These are phyloP conservation scores for Gastracanthus pulcherrimus DNA, from an alignment of 2,888 invertebrate species.

Conservation along the genomic window DNA sequence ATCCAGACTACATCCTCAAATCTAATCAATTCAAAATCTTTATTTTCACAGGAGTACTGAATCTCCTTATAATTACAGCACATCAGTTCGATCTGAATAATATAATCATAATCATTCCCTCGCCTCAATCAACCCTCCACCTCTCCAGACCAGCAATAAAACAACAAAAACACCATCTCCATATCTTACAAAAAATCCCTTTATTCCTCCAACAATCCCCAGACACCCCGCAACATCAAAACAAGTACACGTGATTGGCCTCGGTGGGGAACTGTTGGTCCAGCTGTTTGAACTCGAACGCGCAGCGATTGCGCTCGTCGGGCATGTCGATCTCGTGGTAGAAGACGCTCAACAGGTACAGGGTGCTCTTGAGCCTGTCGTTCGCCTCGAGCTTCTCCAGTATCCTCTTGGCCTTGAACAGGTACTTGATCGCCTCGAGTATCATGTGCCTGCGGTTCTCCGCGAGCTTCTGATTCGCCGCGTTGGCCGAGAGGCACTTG, in stretches of 20 bases:
- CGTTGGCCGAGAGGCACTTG: conserved; percentile 87
- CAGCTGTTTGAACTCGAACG: conserved; percentile 88
- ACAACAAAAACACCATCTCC: not conserved
- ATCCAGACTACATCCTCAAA: no score
- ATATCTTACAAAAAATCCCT: conserved; percentile 10
- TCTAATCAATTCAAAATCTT: no score
- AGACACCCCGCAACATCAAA: no score
- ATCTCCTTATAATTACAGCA: no score
- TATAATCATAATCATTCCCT: no score
- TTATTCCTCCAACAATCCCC: conserved; percentile 22
- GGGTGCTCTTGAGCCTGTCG: conserved; percentile 85
- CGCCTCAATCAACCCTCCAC: no score
- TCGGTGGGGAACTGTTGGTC: conserved; percentile 86
- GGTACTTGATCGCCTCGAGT: conserved; percentile 80
- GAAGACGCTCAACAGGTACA: conserved; percentile 82
- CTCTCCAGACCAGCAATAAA: no score
- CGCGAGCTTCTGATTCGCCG: conserved; percentile 75
- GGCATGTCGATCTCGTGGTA: conserved; percentile 87
- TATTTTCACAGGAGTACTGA: no score
- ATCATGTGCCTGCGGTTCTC: conserved; percentile 79
- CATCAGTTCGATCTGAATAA: no score
- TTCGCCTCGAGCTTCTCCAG: conserved; percentile 88
- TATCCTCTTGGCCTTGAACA: conserved; percentile 84
- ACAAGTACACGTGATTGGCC: conserved; percentile 71
- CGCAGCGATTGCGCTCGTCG: conserved; percentile 88